Evolutionary conservation across 2,888 invertebrate species (phyloP), one percentile per base, ranked within the genome.

Genomic region (Rhamphomyia laevipes): DNA sequence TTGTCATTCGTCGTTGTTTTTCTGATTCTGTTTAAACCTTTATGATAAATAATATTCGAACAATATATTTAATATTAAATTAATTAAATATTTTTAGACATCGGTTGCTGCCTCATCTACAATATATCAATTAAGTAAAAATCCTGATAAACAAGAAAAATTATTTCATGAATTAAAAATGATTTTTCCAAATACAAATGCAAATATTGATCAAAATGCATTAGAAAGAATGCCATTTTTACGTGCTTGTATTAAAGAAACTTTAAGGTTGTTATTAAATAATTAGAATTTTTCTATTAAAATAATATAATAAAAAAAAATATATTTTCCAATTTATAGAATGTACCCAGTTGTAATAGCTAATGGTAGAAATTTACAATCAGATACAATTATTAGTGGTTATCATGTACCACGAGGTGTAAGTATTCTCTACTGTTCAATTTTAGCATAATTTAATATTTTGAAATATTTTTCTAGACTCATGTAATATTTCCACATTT

Each of bases 281-380:
- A 27, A 30, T 30, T 23, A 27, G 31, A 21, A 37, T 38, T 3
- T 38, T 48, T 27, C n/a, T n/a, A n/a, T n/a, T n/a, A n/a, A n/a
- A n/a, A n/a, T n/a, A n/a, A 12, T 47, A 13, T 30, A 18, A 4
- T 11, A 47, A 13, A 30, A 15, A 41, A 41, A 27, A 21, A 11
- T 40, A 31, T 43, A 33, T 17, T 51, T 45, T 47, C 16, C 45
- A 37, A 59, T 61, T 58, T 60, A 56, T 70, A 85, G 88, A 62
- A 82, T 89, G 69, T 84, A 83, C 66, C 89, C 88, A 10, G 86
- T 88, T 15, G 85, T 86, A 54, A 78, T 86, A 61, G 88, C 87
- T 37, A 85, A 88, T 59, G 84, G 85, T 6, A 74, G 89, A 57
- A 83, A 82, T 61, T 75, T 86, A 46, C 83, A 85, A 65, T 77